Evolutionary conservation across 1,140 invertebrate genomes (phyloP), one percentile per base, ranked within the genome.

Genomic region (Bursaphelenchus mucronatus): DNA sequence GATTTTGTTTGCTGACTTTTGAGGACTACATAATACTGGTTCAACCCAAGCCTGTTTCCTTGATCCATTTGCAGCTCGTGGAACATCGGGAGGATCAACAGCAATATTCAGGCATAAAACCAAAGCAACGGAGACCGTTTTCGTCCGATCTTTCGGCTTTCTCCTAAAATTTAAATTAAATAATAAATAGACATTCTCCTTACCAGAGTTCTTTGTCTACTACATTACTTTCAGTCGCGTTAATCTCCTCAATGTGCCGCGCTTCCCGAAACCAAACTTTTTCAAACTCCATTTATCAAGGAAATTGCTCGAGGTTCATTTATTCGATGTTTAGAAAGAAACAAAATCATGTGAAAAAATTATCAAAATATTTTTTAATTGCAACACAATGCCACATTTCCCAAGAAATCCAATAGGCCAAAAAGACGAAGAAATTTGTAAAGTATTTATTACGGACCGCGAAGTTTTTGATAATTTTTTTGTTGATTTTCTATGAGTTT

Each of bases 81-180:
- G 88, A 64, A 97, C 88, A 83, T 98, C 95, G 8, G 95, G 95
- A 43, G 96, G 95, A 84, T 99, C 96, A 7, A 98, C 94, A 30
- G 94, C 95, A 57, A 99, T 90, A 85, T 99, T 98, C 8, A 99
- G 86, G 83, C 95, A 99, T 7, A 99, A 82, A 8, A 99, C 94
- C 54, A 99, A 83, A 2, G 94, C 95, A 47, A 98, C 96, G 83
- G 93, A 97, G n/a, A 97, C 93, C 8, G 96, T 99, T 85, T 95
- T 95, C 90, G 95, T 94, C 41, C 77, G 64, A 44, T 79, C 76
- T 10, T 63, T 49, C 17, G 74, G 70, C 53, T 73, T 75, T 10
- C 75, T 58, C 73, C 71, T 70, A 47, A 57, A 55, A 72, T 39
- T 55, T 39, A 2, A 15, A n/a, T 39, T 44, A 59, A 30, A 15